A percentile compares a stretch with the other conserved stretches of the same genome.
These are phyloP conservation scores for Leptinotarsa tumamoca DNA, from an alignment of 2,888 invertebrate genomes.

Conservation along the genomic window DNA sequence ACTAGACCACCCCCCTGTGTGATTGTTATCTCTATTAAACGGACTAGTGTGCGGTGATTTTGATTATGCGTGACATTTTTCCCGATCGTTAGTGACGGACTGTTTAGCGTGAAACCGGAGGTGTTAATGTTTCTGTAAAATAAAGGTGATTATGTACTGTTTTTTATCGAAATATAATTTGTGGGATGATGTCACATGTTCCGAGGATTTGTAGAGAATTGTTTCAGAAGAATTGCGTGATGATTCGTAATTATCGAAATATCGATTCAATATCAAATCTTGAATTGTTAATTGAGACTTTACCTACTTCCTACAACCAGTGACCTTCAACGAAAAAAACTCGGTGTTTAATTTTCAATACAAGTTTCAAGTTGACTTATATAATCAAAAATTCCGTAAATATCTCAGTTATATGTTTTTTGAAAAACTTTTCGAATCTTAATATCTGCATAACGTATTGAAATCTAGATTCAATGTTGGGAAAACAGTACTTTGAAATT, in stretches of 20 bases:
- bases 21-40: slow-evolving; percentile 27
- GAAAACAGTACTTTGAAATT: no score
- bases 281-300: background rate
- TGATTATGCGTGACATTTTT: slow-evolving; percentile 37
- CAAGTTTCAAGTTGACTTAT: no score
- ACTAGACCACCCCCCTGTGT: slow-evolving; percentile 21
- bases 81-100: slow-evolving; percentile 15
- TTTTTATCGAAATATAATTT: background rate
- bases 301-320: background rate
- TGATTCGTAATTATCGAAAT: background rate
- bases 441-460: no score
- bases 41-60: slow-evolving; percentile 35
- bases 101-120: slow-evolving; percentile 4
- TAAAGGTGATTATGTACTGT: slow-evolving; percentile 7
- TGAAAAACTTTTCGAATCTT: no score
- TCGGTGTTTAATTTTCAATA: no score
- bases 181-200: background rate
- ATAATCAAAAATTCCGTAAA: no score
- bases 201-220: background rate
- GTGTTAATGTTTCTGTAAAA: slow-evolving; percentile 19
- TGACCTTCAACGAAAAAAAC: background rate
- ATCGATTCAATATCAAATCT: background rate
- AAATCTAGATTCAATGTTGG: no score
- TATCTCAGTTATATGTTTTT: no score
- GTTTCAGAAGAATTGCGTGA: background rate